Evolutionary conservation across 2,888 invertebrate species (phyloP), one percentile per base, ranked within the genome.

Genomic region (Galerucella nymphaeae): DNA sequence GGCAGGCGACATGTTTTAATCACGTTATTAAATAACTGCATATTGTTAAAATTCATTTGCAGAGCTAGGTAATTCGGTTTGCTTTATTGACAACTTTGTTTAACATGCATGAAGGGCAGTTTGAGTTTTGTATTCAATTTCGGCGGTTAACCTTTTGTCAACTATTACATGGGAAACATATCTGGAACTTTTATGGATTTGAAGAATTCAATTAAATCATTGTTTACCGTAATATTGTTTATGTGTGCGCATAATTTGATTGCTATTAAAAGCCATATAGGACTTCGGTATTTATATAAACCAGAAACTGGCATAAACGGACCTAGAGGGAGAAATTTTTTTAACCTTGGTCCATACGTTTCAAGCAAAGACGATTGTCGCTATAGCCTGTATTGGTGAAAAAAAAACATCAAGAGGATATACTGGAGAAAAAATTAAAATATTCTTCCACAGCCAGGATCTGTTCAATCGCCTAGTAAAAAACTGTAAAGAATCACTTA

Each of bases 1-100:
- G 71, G 67, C 71, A 62, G 72, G 62, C 61, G 75, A 75, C 76
- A 75, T 73, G 74, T 68, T 73, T 70, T 77, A 71, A 77, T 77
- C 76, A 71, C 67, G 73, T 67, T 67, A 67, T 67, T 67, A 67
- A 67, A 67, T 67, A 67, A 67, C 67, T 67, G 71, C 70, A 75
- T 76, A 66, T 72, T 73, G 75, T 78, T 75, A 74, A 75, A 45
- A 66, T 61, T 66, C 66, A 57, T 67, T 66, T 50, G 59, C 64
- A 58, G 66, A 23, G 16, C 48, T 58, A 53, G 57, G 50, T 71
- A 71, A 65, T 65, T 71, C 53, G 13, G 61, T 73, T 73, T 63
- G 42, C 59, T 70, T 70, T 70, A 66, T 66, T 73, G 67, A 67
- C 67, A 67, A 67, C 41, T 59, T 48, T 48, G 67, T 48, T 58